phyloP scores from a whole-genome alignment of 2,888 invertebrate species.

The Diaperis boleti region DNA sequence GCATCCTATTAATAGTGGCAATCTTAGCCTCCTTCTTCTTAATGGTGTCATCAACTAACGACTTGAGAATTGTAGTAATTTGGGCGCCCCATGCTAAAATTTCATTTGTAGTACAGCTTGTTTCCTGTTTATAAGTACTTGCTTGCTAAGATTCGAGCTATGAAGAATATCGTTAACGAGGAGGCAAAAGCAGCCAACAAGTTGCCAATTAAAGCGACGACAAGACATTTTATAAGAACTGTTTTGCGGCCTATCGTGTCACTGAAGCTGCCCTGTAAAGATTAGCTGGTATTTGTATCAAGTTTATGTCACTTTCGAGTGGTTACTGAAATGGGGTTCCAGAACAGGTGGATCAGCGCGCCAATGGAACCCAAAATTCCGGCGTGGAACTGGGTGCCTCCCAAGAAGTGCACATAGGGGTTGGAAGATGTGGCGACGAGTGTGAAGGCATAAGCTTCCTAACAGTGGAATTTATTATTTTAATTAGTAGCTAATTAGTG shows the following conservation, averaged over 20 bases:
- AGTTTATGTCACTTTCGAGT: background rate
- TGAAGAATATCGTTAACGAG: constrained; percentile 25
- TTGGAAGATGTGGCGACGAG: constrained; percentile 15
- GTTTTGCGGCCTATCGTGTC: constrained; percentile 30
- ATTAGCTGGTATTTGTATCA: too few species aligned
- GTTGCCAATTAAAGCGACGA: constrained; percentile 13
- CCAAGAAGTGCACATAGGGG: constrained; percentile 9
- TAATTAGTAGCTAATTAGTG: too few species aligned
- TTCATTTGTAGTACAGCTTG: background rate
- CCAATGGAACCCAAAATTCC: constrained; percentile 23
- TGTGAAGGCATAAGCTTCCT: constrained; percentile 29
- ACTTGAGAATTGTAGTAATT: constrained; percentile 22
- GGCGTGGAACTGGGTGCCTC: constrained; percentile 28
- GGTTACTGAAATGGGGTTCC: constrained; percentile 30
- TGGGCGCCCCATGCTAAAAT: constrained; percentile 33
- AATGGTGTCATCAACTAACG: constrained; percentile 30
- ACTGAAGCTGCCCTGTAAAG: constrained; percentile 36
- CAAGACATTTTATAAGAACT: constrained; percentile 19
- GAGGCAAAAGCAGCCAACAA: constrained; percentile 2
- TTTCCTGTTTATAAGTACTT: background rate
- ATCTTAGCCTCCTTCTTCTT: constrained; percentile 18
- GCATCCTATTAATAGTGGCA: constrained; percentile 20
- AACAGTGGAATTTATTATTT: too few species aligned
- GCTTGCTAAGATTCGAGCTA: constrained; percentile 27
- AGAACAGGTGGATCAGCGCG: constrained; percentile 28